Conservation (phyloP, 2,113 vertebrate genomes). For the Oreotrochilus melanogaster region DNA sequence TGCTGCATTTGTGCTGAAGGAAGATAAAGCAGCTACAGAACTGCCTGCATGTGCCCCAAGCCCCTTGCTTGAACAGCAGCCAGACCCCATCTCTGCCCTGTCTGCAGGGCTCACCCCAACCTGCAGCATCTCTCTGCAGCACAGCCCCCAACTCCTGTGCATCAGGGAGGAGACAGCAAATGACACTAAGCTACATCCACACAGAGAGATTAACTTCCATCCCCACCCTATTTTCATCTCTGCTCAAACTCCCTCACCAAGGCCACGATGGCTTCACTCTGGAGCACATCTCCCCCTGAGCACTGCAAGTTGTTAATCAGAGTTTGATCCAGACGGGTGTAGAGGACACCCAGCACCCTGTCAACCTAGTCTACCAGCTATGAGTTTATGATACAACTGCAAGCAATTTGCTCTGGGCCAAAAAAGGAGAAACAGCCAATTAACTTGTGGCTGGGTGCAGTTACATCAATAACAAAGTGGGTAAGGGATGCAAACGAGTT, state of each 20-base stretch:
- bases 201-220: neutral
- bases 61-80: rapidly evolving
- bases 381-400: neutral
- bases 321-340: neutral
- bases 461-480: neutral
- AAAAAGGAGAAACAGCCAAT: neutral
- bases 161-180: neutral
- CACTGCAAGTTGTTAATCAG: neutral
- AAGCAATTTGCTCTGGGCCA: slow-evolving; percentile 17
- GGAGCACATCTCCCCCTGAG: neutral
- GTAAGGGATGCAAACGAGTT: neutral
- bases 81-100: neutral
- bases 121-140: neutral
- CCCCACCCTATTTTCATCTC: neutral
- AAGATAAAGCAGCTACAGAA: neutral
- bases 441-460: slow-evolving; percentile 9
- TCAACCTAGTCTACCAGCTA: neutral
- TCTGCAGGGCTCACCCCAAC: neutral
- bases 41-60: rapidly evolving
- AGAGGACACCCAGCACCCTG: neutral
- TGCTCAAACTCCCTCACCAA: neutral
- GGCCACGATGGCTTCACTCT: neutral
- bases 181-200: neutral
- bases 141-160: neutral
- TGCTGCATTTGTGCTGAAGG: neutral